A percentile compares a stretch with the other conserved stretches of the same genome.
phyloP scores from a whole-genome alignment of 2,113 vertebrate species.

The Petroica traversi region DNA sequence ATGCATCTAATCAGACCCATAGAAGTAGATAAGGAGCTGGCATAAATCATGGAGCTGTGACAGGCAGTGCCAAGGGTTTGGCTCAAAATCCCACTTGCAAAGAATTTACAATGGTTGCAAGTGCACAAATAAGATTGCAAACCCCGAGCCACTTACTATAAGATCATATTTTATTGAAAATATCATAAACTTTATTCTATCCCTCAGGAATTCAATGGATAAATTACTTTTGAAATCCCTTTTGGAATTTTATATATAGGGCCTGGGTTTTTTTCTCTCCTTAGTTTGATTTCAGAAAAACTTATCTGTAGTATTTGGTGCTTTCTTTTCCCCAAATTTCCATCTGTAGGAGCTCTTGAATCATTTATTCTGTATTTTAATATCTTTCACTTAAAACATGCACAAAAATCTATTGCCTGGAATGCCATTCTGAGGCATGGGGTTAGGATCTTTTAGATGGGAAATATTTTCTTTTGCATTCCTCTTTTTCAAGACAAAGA shows the following conservation, averaged over 20 bases:
- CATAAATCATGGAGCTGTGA: not conserved
- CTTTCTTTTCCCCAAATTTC: slow-evolving; percentile 25
- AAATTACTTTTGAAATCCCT: slow-evolving; percentile 61
- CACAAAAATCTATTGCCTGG: not conserved
- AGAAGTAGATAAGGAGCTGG: not conserved
- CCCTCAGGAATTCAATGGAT: slow-evolving; percentile 57
- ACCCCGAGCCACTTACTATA: slow-evolving; percentile 43
- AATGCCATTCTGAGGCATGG: not conserved
- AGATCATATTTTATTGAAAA: slow-evolving; percentile 65
- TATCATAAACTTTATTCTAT: slow-evolving; percentile 61
- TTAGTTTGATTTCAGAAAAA: slow-evolving; percentile 51
- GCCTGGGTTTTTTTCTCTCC: not conserved
- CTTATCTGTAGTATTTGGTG: not conserved
- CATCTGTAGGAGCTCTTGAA: slow-evolving; percentile 43
- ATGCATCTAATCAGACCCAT: not conserved
- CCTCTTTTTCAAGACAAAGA: not conserved
- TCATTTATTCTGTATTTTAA: slow-evolving; percentile 55
- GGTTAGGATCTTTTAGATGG: not conserved
- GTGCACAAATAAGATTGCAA: slow-evolving; percentile 46
- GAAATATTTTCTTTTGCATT: not conserved
- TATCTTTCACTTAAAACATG: slow-evolving; percentile 19
- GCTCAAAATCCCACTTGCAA: slow-evolving; percentile 21
- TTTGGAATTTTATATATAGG: slow-evolving; percentile 40
- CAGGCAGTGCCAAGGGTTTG: not conserved
- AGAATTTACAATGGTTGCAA: slow-evolving; percentile 47